Conservation (phyloP, 2,888 invertebrate species). For the Parnassius orleans region DNA sequence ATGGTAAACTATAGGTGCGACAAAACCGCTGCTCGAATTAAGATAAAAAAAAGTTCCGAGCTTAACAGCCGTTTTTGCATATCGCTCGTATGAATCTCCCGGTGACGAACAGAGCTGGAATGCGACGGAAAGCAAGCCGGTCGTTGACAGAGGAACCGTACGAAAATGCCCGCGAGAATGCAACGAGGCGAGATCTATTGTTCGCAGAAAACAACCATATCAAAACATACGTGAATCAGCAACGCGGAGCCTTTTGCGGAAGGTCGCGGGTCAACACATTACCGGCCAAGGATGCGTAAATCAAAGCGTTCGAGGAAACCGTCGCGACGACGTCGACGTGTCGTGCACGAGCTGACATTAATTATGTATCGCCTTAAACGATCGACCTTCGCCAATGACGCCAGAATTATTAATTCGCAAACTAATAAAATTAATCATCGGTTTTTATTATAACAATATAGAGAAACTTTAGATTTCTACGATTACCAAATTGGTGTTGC, state of each 20-base stretch:
- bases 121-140: slow-evolving; percentile 56
- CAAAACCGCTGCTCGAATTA: slow-evolving; percentile 40
- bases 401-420: slow-evolving; percentile 54
- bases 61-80: slow-evolving; percentile 57
- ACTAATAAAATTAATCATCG: slow-evolving; percentile 38
- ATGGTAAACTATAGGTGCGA: slow-evolving; percentile 31
- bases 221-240: slow-evolving; percentile 62
- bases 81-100: slow-evolving; percentile 66
- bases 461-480: slow-evolving; percentile 30
- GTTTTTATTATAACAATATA: slow-evolving; percentile 33
- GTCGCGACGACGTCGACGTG: slow-evolving; percentile 27
- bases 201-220: slow-evolving; percentile 43
- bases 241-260: slow-evolving; percentile 55
- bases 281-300: slow-evolving; percentile 59
- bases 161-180: slow-evolving; percentile 43
- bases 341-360: slow-evolving; percentile 53
- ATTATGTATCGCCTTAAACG: slow-evolving; percentile 62
- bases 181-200: slow-evolving; percentile 48
- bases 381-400: slow-evolving; percentile 55
- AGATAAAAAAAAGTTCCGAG: slow-evolving; percentile 39
- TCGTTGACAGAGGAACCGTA: slow-evolving; percentile 64
- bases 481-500: slow-evolving; percentile 30
- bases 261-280: slow-evolving; percentile 59
- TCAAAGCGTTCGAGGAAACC: slow-evolving; percentile 62
- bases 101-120: slow-evolving; percentile 57